phyloP scores from a whole-genome alignment of 2,113 vertebrate species.

The Coryphaenoides rupestris region DNA sequence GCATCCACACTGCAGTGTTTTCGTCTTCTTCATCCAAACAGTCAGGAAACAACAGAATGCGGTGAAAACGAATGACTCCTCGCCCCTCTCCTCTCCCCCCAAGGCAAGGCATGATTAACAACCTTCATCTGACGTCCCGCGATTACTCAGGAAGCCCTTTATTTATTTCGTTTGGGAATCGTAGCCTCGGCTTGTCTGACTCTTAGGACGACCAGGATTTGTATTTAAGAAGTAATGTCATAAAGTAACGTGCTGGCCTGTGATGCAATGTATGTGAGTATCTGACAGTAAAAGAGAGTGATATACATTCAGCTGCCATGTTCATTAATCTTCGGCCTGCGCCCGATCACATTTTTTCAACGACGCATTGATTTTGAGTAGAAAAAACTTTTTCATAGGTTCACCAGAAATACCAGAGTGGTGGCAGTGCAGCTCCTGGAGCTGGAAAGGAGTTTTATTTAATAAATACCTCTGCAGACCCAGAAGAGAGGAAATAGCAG shows the following conservation, averaged over 20 bases:
- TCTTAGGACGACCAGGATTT: constrained; percentile 15
- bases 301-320: constrained; percentile 94
- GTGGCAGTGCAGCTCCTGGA: constrained; percentile 84
- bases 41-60: constrained; percentile 83
- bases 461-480: constrained; percentile 98
- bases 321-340: constrained; percentile 94
- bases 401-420: constrained; percentile 85
- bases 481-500: constrained; percentile 92
- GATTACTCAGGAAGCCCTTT: not conserved
- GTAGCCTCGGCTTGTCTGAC: not conserved
- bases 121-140: constrained; percentile 31
- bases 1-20: constrained; percentile 85
- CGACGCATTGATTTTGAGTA: not conserved
- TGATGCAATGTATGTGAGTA: constrained; percentile 87
- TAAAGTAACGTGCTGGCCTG: constrained; percentile 67
- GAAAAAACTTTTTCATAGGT: constrained; percentile 68
- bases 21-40: constrained; percentile 94
- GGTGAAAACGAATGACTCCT: constrained; percentile 66
- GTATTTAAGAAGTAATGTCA: constrained; percentile 60
- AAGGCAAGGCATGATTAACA: constrained; percentile 88
- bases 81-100: constrained; percentile 86
- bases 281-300: constrained; percentile 98
- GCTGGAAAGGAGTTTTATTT: constrained; percentile 98
- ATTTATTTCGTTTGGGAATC: not conserved
- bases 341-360: constrained; percentile 69